A percentile compares a stretch with the other conserved stretches of the same genome.
Evolutionary conservation across 2,888 invertebrate species (phyloP).

Genomic region (Anthrax anthrax): DNA sequence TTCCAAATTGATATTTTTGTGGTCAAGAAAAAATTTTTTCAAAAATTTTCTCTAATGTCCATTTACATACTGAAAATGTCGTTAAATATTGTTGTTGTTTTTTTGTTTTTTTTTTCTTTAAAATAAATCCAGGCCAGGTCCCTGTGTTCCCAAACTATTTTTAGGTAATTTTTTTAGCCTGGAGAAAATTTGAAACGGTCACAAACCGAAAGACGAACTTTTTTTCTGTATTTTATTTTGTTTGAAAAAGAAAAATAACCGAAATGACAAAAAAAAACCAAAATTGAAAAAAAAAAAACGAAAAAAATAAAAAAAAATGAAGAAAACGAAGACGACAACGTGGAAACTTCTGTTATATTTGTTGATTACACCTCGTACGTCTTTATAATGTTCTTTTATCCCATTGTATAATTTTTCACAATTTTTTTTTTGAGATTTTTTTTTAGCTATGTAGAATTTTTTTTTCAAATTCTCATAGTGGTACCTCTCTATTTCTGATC

Average conservation of each 20-base stretch:
- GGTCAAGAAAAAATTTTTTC: too few species aligned
- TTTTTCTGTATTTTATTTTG: constrained; percentile 6
- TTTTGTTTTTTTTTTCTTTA: neutral
- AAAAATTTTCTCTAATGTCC: too few species aligned
- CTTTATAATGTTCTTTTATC: constrained; percentile 7
- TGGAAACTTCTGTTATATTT: constrained; percentile 4
- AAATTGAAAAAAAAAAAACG: neutral
- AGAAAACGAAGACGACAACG: constrained; percentile 5
- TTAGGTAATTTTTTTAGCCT: constrained; percentile 13
- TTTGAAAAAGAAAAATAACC: constrained; percentile 2
- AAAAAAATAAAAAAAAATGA: constrained; percentile 1
- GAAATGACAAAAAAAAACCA: neutral
- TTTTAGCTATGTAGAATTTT: neutral
- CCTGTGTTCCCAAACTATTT: constrained; percentile 13
- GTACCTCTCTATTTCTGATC: constrained; percentile 22
- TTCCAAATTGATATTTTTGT: too few species aligned
- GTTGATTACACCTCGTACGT: constrained; percentile 11
- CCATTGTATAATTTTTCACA: constrained; percentile 8
- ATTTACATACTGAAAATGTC: too few species aligned
- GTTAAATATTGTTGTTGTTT: neutral
- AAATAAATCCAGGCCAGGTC: constrained; percentile 12
- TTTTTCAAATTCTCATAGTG: neutral
- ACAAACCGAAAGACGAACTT: too few species aligned
- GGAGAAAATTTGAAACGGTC: constrained; percentile 9
- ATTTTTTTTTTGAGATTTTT: neutral